Conservation (phyloP, 2,797 vertebrate genomes). For the Pipistrellus nathusii region DNA sequence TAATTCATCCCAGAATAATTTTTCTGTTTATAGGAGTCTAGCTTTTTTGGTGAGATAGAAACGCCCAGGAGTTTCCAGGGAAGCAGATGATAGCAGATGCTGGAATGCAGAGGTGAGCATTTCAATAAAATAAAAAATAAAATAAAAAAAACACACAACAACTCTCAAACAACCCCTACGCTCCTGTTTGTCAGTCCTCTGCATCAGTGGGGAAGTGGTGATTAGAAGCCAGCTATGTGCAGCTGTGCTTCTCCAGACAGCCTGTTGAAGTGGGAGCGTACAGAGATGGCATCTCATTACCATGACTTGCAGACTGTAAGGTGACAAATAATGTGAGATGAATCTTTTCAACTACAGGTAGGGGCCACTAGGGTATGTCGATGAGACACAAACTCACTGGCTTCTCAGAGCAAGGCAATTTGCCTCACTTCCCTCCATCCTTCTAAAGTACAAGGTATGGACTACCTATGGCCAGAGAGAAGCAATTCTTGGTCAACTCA, state of each 20-base stretch:
- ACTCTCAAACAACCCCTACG: slow-evolving; percentile 64
- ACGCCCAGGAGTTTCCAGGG: slow-evolving; percentile 57
- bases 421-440: not conserved
- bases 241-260: slow-evolving; percentile 87
- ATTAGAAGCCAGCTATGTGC: slow-evolving; percentile 90
- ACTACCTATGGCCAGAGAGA: slow-evolving; percentile 62
- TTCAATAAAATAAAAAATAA: slow-evolving; percentile 73
- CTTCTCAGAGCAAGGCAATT: slow-evolving; percentile 85
- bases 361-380: slow-evolving; percentile 85
- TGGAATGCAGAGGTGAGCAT: slow-evolving; percentile 67
- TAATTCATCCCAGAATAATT: slow-evolving; percentile 82
- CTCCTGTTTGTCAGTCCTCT: slow-evolving; percentile 79
- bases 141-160: slow-evolving; percentile 33
- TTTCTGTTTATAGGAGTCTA: slow-evolving; percentile 81
- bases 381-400: slow-evolving; percentile 74
- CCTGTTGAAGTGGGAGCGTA: slow-evolving; percentile 87
- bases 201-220: slow-evolving; percentile 86
- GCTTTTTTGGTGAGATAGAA: slow-evolving; percentile 69
- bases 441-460: slow-evolving; percentile 57
- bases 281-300: slow-evolving; percentile 90
- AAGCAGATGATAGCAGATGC: slow-evolving; percentile 71
- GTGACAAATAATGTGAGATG: slow-evolving; percentile 83
- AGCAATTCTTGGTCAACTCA: slow-evolving; percentile 58
- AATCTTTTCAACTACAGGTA: slow-evolving; percentile 88
- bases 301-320: slow-evolving; percentile 89